phyloP scores from a whole-genome alignment of 2,888 invertebrate species.

The Magallana nippona region DNA sequence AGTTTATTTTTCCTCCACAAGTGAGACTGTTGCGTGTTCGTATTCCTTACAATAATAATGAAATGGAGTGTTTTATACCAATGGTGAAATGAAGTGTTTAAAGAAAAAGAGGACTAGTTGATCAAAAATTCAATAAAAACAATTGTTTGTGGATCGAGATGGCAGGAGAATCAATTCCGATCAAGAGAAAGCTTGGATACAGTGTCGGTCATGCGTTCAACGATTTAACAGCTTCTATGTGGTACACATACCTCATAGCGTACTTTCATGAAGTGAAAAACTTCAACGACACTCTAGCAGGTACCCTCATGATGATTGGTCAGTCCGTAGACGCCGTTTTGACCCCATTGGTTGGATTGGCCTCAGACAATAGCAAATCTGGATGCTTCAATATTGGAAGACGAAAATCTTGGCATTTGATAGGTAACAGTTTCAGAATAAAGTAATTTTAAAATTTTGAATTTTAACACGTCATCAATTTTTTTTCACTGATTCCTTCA shows the following conservation, averaged over 20 bases:
- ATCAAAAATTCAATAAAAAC: too few relatives aligned
- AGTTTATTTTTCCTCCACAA: too few relatives aligned
- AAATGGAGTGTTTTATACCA: too few relatives aligned
- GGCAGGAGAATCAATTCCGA: slow-evolving; percentile 27
- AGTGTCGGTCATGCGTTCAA: slow-evolving; percentile 92
- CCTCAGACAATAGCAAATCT: slow-evolving; percentile 88
- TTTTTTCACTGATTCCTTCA: too few relatives aligned
- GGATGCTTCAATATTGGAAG: slow-evolving; percentile 85
- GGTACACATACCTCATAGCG: slow-evolving; percentile 93
- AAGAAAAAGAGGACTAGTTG: too few relatives aligned
- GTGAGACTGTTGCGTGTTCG: too few relatives aligned
- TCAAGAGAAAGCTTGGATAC: slow-evolving; percentile 64
- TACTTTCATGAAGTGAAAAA: slow-evolving; percentile 85
- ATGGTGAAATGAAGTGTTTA: too few relatives aligned
- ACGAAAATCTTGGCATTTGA: slow-evolving; percentile 92
- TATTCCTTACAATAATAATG: too few relatives aligned
- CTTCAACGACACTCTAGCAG: slow-evolving; percentile 65
- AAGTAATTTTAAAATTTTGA: too few relatives aligned
- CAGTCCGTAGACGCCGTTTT: slow-evolving; percentile 90
- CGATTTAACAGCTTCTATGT: slow-evolving; percentile 94
- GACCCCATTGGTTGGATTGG: slow-evolving; percentile 91
- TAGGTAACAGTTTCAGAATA: slow-evolving; percentile 83
- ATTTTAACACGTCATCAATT: too few relatives aligned
- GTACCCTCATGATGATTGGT: slow-evolving; percentile 85
- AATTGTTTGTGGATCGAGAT: neutral